Evolutionary conservation across 37 sponge, comb jelly and placozoan species (phyloP).

Genomic region (Aplysina aerophoba): DNA sequence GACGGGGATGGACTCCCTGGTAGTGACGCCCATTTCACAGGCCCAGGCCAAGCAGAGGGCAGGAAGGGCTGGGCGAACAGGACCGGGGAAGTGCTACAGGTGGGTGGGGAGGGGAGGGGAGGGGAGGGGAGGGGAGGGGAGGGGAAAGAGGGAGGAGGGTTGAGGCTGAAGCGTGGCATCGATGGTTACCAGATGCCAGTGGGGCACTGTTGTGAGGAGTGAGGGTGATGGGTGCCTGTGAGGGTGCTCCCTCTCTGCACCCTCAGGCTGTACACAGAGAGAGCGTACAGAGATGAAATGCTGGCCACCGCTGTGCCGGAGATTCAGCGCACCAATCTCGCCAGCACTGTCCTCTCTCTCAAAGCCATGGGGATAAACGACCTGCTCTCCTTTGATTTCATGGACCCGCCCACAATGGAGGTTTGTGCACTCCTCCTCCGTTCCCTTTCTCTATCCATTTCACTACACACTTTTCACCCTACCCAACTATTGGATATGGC

Average conservation of each 20-base stretch:
- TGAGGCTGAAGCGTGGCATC: neutral
- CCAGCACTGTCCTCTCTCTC: constrained; percentile 87
- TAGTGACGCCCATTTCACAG: constrained; percentile 95
- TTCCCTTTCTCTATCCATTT: too few relatives aligned
- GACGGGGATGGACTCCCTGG: constrained; percentile 94
- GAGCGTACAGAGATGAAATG: constrained; percentile 98
- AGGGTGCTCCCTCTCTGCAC: too few relatives aligned
- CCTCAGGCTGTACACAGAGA: constrained; percentile 89
- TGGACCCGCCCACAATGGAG: constrained; percentile 99
- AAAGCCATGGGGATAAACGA: constrained; percentile 99
- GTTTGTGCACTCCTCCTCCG: constrained; percentile 27
- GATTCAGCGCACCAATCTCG: constrained; percentile 97
- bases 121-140: neutral
- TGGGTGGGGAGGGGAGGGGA: neutral
- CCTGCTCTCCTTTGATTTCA: constrained; percentile 96
- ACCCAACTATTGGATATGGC: too few relatives aligned
- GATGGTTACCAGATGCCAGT: too few relatives aligned
- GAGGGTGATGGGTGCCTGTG: too few relatives aligned
- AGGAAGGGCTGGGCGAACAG: constrained; percentile 95
- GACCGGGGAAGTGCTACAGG: constrained; percentile 96
- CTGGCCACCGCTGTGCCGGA: constrained; percentile 97
- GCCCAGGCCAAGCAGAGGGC: constrained; percentile 98
- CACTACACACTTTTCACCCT: neutral
- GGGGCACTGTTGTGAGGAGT: too few relatives aligned
- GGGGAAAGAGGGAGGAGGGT: neutral